Conservation (phyloP, 2,113 vertebrate species). For the Cyanocitta stelleri region DNA sequence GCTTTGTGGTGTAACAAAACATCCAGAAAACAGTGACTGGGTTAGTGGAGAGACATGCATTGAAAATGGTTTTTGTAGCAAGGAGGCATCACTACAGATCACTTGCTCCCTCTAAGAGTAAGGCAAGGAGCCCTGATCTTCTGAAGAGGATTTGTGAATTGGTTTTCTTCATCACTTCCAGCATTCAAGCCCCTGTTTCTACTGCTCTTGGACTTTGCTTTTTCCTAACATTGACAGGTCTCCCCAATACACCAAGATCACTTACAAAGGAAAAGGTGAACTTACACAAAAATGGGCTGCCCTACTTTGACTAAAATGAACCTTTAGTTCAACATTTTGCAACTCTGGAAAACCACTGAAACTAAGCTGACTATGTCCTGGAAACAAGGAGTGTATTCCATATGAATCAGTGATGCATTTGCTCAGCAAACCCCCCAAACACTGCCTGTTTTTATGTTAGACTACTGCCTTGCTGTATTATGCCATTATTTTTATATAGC, state of each 20-base stretch:
- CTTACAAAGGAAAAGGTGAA: neutral
- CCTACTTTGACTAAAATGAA: neutral
- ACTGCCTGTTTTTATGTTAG: neutral
- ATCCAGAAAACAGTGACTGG: constrained; percentile 19
- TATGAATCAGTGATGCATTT: neutral
- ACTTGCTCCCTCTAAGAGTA: neutral
- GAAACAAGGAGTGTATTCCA: neutral
- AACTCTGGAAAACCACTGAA: neutral
- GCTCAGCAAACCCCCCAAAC: neutral
- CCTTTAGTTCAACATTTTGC: neutral
- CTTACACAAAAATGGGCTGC: neutral
- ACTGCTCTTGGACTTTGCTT: neutral
- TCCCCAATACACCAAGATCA: neutral
- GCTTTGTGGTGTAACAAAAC: constrained; percentile 67
- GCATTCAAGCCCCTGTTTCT: neutral
- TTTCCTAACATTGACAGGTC: neutral
- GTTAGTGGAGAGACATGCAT: neutral
- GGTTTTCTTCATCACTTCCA: neutral
- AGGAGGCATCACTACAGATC: neutral
- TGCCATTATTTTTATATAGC: neutral
- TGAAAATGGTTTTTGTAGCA: neutral
- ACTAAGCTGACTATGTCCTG: neutral
- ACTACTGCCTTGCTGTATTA: neutral
- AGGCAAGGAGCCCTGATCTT: neutral
- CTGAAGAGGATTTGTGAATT: neutral